Evolutionary conservation across 2,888 invertebrate genomes (phyloP).

Genomic region (Masnerella sp.): DNA sequence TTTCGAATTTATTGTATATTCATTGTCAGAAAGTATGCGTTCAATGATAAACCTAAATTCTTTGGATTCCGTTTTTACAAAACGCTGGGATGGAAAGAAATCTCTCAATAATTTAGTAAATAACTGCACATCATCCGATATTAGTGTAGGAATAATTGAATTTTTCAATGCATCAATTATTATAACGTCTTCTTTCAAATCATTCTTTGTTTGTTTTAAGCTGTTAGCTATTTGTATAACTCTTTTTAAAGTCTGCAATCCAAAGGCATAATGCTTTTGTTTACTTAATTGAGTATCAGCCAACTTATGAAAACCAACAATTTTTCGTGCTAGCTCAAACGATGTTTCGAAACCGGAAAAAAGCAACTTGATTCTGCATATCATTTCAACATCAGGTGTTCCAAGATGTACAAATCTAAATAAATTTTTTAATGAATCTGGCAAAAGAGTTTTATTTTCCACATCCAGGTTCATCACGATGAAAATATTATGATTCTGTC

Average conservation of each 20-base stretch:
- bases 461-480: constrained; percentile 97
- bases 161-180: too few species aligned
- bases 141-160: constrained; percentile 89
- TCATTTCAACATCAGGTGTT: constrained; percentile 93
- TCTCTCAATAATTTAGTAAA: constrained; percentile 93
- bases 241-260: constrained; percentile 91
- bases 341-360: constrained; percentile 94
- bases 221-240: constrained; percentile 95
- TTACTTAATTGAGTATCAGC: constrained; percentile 93
- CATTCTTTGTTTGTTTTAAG: too few species aligned
- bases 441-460: constrained; percentile 74
- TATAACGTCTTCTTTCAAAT: too few species aligned
- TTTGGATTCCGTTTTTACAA: too few species aligned
- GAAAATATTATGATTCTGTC: constrained; percentile 93
- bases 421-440: constrained; percentile 93
- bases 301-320: constrained; percentile 93
- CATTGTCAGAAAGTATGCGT: too few species aligned
- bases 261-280: constrained; percentile 96
- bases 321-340: constrained; percentile 94
- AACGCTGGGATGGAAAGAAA: constrained; percentile 95
- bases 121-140: constrained; percentile 93
- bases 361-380: constrained; percentile 94
- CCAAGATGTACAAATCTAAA: constrained; percentile 96
- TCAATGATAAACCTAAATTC: too few species aligned
- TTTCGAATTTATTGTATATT: too few species aligned